phyloP scores from a whole-genome alignment of 2,888 invertebrate species.

The Ganaspis brasiliensis region DNA sequence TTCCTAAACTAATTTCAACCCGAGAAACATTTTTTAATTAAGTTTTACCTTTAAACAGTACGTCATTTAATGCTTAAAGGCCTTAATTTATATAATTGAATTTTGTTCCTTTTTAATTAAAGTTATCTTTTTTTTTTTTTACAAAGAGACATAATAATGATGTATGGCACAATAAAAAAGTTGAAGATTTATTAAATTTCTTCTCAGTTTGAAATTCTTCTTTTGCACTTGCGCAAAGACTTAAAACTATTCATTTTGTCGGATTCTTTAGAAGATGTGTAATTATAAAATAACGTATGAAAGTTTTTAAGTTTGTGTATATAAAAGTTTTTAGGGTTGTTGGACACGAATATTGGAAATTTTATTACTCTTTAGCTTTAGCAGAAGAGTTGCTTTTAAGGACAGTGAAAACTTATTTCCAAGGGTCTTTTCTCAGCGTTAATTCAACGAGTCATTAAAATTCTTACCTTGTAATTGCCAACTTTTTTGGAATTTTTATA shows the following conservation, averaged over 20 bases:
- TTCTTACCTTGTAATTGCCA: constrained; percentile 5
- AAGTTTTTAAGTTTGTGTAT: constrained; percentile 3
- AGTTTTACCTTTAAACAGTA: neutral
- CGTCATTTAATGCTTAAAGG: neutral
- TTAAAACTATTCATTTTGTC: constrained; percentile 12
- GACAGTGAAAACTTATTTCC: constrained; percentile 20
- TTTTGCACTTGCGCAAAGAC: neutral
- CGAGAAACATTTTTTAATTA: constrained; percentile 10
- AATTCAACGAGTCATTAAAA: constrained; percentile 28
- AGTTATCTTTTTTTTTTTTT: neutral
- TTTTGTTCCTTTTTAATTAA: neutral
- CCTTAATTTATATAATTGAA: too few relatives aligned
- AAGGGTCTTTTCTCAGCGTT: neutral
- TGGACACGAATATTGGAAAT: constrained; percentile 22
- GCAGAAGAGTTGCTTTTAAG: neutral
- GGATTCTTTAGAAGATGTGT: neutral
- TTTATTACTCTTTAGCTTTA: constrained; percentile 16
- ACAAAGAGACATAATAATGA: neutral
- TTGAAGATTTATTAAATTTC: neutral
- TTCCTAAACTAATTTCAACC: neutral
- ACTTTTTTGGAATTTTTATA: neutral
- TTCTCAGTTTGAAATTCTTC: neutral
- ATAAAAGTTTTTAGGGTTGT: constrained; percentile 15
- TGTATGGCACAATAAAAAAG: neutral
- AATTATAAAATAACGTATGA: constrained; percentile 22